Conservation (phyloP, 2,797 vertebrate species). For the Schizothorax lantsangensis region DNA sequence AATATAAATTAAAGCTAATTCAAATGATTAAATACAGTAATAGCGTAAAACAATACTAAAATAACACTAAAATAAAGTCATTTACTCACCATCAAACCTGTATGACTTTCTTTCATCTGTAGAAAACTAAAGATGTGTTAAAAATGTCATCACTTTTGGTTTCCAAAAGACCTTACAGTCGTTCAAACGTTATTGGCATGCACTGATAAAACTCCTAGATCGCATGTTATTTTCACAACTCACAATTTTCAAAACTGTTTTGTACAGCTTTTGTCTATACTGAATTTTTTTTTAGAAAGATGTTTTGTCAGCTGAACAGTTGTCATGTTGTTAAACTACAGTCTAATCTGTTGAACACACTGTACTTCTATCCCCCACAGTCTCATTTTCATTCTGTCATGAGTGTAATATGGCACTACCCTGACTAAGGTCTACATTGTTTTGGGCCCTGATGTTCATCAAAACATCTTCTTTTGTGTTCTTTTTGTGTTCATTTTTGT, state of each 20-base stretch:
- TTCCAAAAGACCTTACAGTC: background rate
- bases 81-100: background rate
- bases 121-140: background rate
- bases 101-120: background rate
- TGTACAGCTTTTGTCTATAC: background rate
- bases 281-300: background rate
- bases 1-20: too few species aligned
- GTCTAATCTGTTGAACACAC: background rate
- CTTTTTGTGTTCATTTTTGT: background rate
- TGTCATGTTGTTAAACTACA: background rate
- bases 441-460: background rate
- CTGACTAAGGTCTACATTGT: background rate
- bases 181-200: background rate
- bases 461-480: background rate
- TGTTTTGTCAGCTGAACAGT: background rate
- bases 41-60: background rate
- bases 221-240: background rate
- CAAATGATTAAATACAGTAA: background rate
- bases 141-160: background rate
- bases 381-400: background rate
- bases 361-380: background rate
- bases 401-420: background rate
- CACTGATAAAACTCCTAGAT: background rate
- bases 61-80: background rate
- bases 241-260: background rate